Conservation (phyloP, 2,888 invertebrate genomes). For the Ennomos quercinarius region DNA sequence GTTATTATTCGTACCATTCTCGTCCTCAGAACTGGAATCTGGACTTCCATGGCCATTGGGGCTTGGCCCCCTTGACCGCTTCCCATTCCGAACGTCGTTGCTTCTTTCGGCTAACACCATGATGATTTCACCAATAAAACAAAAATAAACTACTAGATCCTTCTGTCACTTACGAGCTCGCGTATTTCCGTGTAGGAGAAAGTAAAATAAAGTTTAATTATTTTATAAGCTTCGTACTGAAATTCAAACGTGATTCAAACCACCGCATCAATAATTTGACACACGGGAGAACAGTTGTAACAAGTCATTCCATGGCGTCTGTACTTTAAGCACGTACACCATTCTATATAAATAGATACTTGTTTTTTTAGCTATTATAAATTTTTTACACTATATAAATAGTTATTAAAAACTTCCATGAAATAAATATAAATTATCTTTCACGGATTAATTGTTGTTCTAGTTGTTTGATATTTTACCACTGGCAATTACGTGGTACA, state of each 20-base stretch:
- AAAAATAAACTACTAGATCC: slow-evolving; percentile 51
- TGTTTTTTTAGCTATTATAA: background rate
- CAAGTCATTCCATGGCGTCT: slow-evolving; percentile 68
- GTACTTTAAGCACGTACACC: slow-evolving; percentile 53
- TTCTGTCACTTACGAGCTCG: slow-evolving; percentile 45
- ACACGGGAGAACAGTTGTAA: slow-evolving; percentile 63
- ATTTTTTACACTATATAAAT: background rate
- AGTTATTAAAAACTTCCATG: background rate
- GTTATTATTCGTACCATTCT: slow-evolving; percentile 87
- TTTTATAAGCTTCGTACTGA: slow-evolving; percentile 72
- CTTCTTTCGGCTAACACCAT: slow-evolving; percentile 97
- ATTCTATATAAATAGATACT: slow-evolving; percentile 3
- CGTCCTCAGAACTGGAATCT: slow-evolving; percentile 94
- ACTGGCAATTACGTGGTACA: slow-evolving; percentile 62
- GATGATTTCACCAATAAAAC: slow-evolving; percentile 74
- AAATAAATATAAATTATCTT: background rate
- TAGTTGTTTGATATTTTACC: slow-evolving; percentile 11
- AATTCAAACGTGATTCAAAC: slow-evolving; percentile 86
- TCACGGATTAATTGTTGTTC: too few relatives aligned
- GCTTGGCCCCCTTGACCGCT: slow-evolving; percentile 95
- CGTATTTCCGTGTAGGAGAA: slow-evolving; percentile 43
- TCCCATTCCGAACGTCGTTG: slow-evolving; percentile 93
- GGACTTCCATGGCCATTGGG: slow-evolving; percentile 93
- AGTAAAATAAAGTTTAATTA: slow-evolving; percentile 58
- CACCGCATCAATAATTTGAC: slow-evolving; percentile 86